A percentile compares a stretch with the other conserved stretches of the same genome.
Evolutionary conservation across 2,797 vertebrate genomes (phyloP).

Genomic region (Gastrophryne carolinensis): DNA sequence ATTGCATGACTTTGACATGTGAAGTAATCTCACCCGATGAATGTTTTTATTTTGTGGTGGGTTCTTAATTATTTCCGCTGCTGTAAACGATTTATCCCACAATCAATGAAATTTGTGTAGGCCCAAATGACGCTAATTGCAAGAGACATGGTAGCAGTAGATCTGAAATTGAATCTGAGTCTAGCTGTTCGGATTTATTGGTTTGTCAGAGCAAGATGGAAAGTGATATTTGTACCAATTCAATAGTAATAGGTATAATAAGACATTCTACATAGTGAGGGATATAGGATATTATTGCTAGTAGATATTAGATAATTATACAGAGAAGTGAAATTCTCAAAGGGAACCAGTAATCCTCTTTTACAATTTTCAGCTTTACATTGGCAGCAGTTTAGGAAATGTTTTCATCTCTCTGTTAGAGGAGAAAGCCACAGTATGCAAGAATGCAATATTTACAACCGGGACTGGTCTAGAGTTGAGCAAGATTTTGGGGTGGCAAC

Average conservation of each 20-base stretch:
- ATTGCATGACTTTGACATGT: background rate
- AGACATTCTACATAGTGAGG: constrained; percentile 19
- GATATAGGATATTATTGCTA: constrained; percentile 40
- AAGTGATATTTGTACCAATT: constrained; percentile 39
- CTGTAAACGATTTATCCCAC: constrained; percentile 44
- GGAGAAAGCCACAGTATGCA: background rate
- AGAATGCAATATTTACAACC: background rate
- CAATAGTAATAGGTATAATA: constrained; percentile 10
- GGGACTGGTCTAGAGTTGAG: too few species aligned
- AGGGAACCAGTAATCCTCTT: constrained; percentile 19
- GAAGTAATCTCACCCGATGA: constrained; percentile 35
- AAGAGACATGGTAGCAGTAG: constrained; percentile 37
- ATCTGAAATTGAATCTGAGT: constrained; percentile 46
- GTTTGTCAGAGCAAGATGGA: constrained; percentile 32
- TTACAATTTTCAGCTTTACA: constrained; percentile 14
- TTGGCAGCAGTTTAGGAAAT: constrained; percentile 21
- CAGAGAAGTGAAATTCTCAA: background rate
- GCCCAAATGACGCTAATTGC: constrained; percentile 40
- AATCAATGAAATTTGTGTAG: constrained; percentile 35
- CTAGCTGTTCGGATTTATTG: constrained; percentile 42
- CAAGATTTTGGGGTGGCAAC: too few species aligned
- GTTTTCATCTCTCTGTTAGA: background rate
- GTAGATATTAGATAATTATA: constrained; percentile 41
- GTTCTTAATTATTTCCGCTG: constrained; percentile 52
- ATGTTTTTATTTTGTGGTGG: constrained; percentile 39